Percentiles rank a stretch among this genome's conserved stretches.
Conservation (phyloP, 2,797 vertebrate species). For the Diplodus sargus region DNA sequence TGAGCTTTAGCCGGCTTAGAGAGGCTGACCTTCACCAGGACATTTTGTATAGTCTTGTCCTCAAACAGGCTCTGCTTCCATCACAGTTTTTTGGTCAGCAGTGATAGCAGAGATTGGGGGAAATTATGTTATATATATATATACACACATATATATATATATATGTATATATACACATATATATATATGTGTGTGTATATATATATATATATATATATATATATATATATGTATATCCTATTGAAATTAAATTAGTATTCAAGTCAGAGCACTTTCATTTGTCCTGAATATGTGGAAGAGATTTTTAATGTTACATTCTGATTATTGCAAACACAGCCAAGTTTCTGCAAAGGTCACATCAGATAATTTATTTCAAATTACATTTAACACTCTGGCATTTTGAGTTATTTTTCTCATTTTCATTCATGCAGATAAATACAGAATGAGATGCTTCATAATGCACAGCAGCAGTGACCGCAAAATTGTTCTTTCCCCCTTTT, state of each 20-base stretch:
- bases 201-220: no score
- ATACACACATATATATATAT: no score
- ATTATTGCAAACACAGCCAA: not conserved
- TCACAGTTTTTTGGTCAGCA: not conserved
- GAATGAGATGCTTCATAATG: not conserved
- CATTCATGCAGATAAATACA: not conserved
- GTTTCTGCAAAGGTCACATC: not conserved
- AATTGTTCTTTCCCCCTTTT: not conserved
- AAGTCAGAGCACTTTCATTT: not conserved
- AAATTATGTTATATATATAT: not conserved
- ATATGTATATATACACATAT: no score
- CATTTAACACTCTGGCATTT: not conserved
- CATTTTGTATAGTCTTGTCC: not conserved
- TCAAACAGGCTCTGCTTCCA: not conserved
- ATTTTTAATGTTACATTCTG: not conserved
- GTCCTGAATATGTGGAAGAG: not conserved
- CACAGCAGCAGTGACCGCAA: not conserved
- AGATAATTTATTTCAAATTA: not conserved
- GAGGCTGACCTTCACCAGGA: slow-evolving; percentile 24
- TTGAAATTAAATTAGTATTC: not conserved
- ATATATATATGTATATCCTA: no score
- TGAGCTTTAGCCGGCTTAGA: slow-evolving; percentile 29
- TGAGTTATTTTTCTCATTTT: not conserved
- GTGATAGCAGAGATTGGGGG: not conserved
- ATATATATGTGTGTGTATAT: no score